Conservation (phyloP, 2,113 vertebrate species). For the Nerophis ophidion region DNA sequence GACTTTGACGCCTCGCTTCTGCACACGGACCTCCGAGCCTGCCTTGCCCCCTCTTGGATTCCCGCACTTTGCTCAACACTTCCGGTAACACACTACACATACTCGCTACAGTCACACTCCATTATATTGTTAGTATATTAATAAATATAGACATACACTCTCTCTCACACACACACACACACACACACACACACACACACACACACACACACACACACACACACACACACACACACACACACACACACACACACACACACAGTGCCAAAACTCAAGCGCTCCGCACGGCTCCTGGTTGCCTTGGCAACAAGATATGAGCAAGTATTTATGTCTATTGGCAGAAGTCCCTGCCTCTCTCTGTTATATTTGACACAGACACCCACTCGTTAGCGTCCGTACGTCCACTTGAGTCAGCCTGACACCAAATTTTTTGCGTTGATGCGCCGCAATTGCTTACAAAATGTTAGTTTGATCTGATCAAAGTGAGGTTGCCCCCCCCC, state of each 20-base stretch:
- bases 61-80: no score
- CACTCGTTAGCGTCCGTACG: neutral
- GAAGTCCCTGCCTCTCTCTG: neutral
- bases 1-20: no score
- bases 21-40: no score
- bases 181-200: constrained; percentile 33
- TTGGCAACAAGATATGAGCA: constrained; percentile 65
- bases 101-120: no score
- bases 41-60: no score
- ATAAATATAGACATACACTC: constrained; percentile 10
- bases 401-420: no score
- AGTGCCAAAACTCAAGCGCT: constrained; percentile 65
- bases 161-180: constrained; percentile 23
- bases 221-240: constrained; percentile 28
- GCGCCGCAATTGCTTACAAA: no score
- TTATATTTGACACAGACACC: constrained; percentile 12
- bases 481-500: no score
- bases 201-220: constrained; percentile 27
- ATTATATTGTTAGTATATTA: no score
- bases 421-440: no score
- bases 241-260: constrained; percentile 33
- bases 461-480: no score
- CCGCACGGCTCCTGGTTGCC: constrained; percentile 67
- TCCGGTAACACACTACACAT: no score
- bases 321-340: constrained; percentile 39